These are phyloP conservation scores for Rhinopomastus cyanomelas DNA, from an alignment of 2,113 vertebrate species.

Conservation along the genomic window DNA sequence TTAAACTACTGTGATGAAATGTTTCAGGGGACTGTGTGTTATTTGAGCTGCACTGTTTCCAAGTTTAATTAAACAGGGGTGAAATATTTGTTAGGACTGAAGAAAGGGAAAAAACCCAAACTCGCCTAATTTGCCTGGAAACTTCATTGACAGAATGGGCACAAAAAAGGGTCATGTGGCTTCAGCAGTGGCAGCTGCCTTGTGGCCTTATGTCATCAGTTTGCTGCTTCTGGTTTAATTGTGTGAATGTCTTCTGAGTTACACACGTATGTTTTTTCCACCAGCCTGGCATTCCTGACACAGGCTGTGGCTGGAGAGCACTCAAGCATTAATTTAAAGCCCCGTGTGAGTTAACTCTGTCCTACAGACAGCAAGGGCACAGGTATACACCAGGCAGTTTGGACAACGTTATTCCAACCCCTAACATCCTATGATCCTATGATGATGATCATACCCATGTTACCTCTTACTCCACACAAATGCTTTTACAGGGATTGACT, in stretches of 20 bases:
- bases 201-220: neutral
- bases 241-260: neutral
- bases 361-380: neutral
- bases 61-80: neutral
- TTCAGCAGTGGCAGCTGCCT: neutral
- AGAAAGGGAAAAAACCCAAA: neutral
- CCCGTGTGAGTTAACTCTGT: neutral
- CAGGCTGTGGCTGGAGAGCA: neutral
- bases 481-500: neutral
- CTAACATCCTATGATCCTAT: too few relatives aligned
- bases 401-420: too few relatives aligned
- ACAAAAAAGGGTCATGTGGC: neutral
- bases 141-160: neutral
- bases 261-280: neutral
- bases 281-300: neutral
- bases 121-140: neutral
- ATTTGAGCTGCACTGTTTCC: neutral
- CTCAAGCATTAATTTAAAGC: neutral
- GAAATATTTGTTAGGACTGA: neutral
- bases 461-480: neutral
- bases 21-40: neutral
- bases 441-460: fast-evolving
- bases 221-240: neutral
- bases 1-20: neutral
- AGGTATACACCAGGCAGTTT: neutral